These are phyloP conservation scores for Tangara arthus DNA, from an alignment of 2,797 vertebrate genomes.

Conservation along the genomic window DNA sequence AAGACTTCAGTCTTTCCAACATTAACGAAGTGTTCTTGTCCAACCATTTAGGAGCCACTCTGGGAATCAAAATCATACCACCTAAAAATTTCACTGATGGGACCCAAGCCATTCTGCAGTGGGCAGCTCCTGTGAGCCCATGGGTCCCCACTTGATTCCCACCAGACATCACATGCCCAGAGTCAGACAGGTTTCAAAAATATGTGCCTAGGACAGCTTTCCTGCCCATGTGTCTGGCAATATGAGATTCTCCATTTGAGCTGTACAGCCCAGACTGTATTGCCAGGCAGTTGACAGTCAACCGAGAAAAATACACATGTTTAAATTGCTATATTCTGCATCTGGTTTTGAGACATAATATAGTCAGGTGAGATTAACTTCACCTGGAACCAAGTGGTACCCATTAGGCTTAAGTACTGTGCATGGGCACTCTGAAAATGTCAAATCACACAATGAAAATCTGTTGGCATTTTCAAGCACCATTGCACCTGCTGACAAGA, in stretches of 20 bases:
- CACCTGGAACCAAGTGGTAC: background rate
- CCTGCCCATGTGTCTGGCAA: background rate
- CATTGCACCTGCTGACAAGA: background rate
- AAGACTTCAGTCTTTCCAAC: background rate
- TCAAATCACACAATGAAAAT: background rate
- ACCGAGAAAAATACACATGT: background rate
- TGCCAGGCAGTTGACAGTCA: background rate
- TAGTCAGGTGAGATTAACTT: background rate
- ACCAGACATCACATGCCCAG: too few relatives aligned
- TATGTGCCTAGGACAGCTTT: accelerated
- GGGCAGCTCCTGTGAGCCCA: background rate
- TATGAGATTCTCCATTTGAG: background rate
- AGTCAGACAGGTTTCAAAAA: background rate
- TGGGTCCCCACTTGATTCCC: too few relatives aligned
- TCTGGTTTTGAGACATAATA: background rate
- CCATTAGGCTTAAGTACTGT: background rate
- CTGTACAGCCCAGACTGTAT: background rate
- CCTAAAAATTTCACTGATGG: background rate
- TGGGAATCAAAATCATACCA: background rate
- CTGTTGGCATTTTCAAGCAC: background rate
- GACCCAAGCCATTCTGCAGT: background rate
- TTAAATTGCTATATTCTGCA: background rate
- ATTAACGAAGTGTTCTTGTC: background rate
- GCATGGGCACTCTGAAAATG: background rate
- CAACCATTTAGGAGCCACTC: background rate